Base-by-base conservation (phyloP, 2,888 invertebrate genomes). In the Cyaniris semiargus region DNA sequence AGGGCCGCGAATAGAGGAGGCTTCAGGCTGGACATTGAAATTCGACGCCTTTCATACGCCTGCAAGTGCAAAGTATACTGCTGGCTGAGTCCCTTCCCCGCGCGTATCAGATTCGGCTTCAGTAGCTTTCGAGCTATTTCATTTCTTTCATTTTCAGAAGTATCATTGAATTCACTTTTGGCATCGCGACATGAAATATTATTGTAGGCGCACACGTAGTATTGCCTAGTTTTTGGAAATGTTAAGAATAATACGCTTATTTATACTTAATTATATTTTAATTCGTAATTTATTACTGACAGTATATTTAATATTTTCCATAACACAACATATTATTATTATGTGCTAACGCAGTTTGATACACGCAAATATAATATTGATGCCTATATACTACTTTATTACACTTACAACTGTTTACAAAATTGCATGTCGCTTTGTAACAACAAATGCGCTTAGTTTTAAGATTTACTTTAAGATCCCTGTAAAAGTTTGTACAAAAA, bases 11-110 rank as follows among this genome's bases (percentile, higher is more conserved):
- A 81, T 86, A 88, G 86, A 85, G 81, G 84, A 85, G 80, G 91
- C 91, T 92, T 91, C 86, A 85, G 84, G 88, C 89, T 88, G 86
- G 83, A 77, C 78, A 79, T 79, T 82, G 78, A 80, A 86, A 82
- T 76, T 77, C 78, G 77, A 80, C 76, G 79, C 81, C 80, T 77
- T 75, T 83, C 83, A 86, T 85, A 72, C 82, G 86, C 86, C 87
- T 88, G 89, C 85, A 86, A 87, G 81, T 83, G 86, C 85, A 80
- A 81, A 79, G 77, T 81, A 76, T 78, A 79, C 77, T 79, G 72
- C 84, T 87, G 87, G 89, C 90, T 91, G 85, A 84, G 80, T 77
- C 79, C 79, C 76, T 79, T 18, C 77, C 81, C 80, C 78, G 79
- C 78, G 80, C 79, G 80, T 78, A 74, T 66, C 78, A 79, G 58